Evolutionary conservation across 2,888 invertebrate genomes (phyloP), one percentile per base, ranked within the genome.

Genomic region (Himalopsyche anomala): DNA sequence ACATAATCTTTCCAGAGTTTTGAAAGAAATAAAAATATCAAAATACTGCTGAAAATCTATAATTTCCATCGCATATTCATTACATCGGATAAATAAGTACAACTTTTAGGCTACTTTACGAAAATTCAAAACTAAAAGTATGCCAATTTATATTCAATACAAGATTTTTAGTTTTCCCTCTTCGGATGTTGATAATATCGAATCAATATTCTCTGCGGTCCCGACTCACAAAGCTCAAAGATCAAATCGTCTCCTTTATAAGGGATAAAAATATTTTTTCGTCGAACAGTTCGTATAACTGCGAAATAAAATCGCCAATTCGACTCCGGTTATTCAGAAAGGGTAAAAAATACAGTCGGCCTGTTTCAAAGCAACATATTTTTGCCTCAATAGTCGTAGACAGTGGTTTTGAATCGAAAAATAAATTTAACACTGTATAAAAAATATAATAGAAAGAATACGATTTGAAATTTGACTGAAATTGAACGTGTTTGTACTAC

Each of bases 201-300:
- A 62, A 62, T 62, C 62, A 62, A 62, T 28, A 62, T 62, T 62
- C 62, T 62, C 62, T 62, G 62, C 62, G 62, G 62, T 62, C 62
- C 28, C 62, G 62, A 28, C n/a, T 62, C 62, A 11, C 62, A 62
- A 62, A 62, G 62, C 62, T 62, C 19, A 62, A 62, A 62, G 62
- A 62, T 62, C 62, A 62, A 62, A 62, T 62, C 62, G 62, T 19
- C 62, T 62, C 62, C 11, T 62, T 62, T 62, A 62, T 62, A 62
- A 62, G 62, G 62, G 62, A 62, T 62, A 62, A 62, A 62, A 62
- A 62, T 62, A 62, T 62, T 62, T 62, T 62, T 62, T 62, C 28
- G n/a, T n/a, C 62, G 62, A 62, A 62, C 62, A 62, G 19, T 62
- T 62, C 62, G 62, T 62, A 62, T 62, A 62, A 62, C 62, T 62